Evolutionary conservation across 2,797 vertebrate genomes (phyloP), one percentile per base, ranked within the genome.

Genomic region (Valencia hispanica): DNA sequence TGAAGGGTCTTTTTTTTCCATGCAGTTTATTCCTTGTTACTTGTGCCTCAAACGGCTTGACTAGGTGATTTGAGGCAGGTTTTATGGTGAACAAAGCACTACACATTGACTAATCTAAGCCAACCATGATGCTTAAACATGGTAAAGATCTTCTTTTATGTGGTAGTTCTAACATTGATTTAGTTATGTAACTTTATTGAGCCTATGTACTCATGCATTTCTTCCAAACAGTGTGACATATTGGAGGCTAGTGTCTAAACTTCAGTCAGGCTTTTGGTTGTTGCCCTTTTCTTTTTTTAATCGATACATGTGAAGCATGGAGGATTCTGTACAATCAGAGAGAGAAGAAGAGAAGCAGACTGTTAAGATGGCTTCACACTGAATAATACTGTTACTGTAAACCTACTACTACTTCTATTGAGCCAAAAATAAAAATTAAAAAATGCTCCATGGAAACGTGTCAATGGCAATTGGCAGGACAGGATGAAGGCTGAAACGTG

Each of bases 31-130:
- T 82, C 76, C 55, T 84, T 80, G 70, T 80, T 89, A 77, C 72
- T 83, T 84, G 75, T 70, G 80, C 65, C 79, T 77, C 53, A 78
- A 85, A 85, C 85, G 88, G 90, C 71, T 72, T 78, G 85, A 84
- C 84, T 84, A 88, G 87, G 87, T 87, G 87, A 90, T 82, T 83
- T 82, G 86, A 86, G 88, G 87, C 82, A 79, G 87, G 82, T 85
- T 87, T 89, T 91, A 89, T 86, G 63, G 83, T 90, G 84, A 89
- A 90, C 91, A 78, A 90, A 91, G 89, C 89, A 89, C 90, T 90
- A 93, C 85, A 93, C 90, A 86, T 87, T 76, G 80, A 93, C 89
- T 93, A 91, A 84, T 91, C 93, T 93, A 93, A 82, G 84, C 87
- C 89, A 91, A 88, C 87, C 84, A 87, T 91, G 84, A 90, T 76